These are phyloP conservation scores for Dryobotodes eremita DNA, from an alignment of 2,888 invertebrate species.

Conservation along the genomic window DNA sequence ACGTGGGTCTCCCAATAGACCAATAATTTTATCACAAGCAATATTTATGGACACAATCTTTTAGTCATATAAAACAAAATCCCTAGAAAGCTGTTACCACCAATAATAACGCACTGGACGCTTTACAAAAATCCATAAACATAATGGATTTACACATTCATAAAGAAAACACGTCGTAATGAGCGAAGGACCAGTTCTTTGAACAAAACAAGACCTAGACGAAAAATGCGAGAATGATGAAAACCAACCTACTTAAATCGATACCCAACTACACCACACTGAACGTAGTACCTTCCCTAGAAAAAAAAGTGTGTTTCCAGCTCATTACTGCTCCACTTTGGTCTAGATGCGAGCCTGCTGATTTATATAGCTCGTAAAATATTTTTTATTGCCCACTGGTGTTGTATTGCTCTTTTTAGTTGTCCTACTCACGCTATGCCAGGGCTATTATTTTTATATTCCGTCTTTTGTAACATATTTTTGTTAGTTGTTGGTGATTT, in stretches of 20 bases:
- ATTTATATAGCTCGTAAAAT: slow-evolving; percentile 62
- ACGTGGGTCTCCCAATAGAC: background rate
- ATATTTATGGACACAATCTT: background rate
- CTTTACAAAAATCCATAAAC: background rate
- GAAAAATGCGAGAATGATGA: slow-evolving; percentile 6
- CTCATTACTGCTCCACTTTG: slow-evolving; percentile 56
- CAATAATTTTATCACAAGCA: background rate
- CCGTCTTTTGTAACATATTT: slow-evolving; percentile 11
- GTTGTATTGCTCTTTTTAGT: slow-evolving; percentile 46
- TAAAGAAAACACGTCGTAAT: slow-evolving; percentile 1
- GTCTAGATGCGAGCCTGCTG: slow-evolving; percentile 44
- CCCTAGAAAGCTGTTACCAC: too few relatives aligned
- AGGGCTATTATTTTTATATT: slow-evolving; percentile 35
- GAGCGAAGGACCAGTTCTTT: background rate
- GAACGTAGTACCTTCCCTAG: slow-evolving; percentile 5
- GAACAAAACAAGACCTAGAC: slow-evolving; percentile 8
- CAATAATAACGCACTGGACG: background rate
- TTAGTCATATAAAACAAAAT: too few relatives aligned
- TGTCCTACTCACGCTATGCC: slow-evolving; percentile 52
- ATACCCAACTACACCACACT: slow-evolving; percentile 34
- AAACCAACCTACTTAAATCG: slow-evolving; percentile 6
- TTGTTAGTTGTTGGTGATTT: background rate
- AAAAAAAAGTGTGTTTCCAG: slow-evolving; percentile 49
- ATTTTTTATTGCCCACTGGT: slow-evolving; percentile 57
- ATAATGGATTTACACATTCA: background rate